phyloP scores from a whole-genome alignment of 2,797 vertebrate genomes.

The Syncerus caffer region DNA sequence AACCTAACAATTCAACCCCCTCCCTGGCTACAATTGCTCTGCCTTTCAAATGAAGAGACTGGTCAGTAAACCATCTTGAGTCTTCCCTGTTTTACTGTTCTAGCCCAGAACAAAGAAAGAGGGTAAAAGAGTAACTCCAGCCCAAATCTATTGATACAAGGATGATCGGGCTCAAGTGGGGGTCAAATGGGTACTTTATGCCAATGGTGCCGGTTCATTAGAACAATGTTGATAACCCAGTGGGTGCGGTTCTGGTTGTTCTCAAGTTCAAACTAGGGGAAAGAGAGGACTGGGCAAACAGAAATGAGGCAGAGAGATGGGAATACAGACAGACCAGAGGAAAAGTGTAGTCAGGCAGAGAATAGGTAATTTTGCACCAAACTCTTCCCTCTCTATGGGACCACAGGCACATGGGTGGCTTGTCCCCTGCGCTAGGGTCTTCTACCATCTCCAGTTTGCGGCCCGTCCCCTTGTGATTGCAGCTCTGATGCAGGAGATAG shows the following conservation, averaged over 20 bases:
- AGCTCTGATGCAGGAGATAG: not conserved
- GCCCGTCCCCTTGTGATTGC: not conserved
- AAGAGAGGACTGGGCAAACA: not conserved
- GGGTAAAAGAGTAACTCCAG: not conserved
- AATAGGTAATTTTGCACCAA: not conserved
- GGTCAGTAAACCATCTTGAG: not conserved
- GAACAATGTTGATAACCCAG: not conserved
- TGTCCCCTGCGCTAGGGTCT: not conserved
- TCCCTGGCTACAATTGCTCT: not conserved
- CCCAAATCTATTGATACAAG: not conserved
- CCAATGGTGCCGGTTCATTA: not conserved
- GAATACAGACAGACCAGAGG: not conserved
- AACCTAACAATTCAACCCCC: not conserved
- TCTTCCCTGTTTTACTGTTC: not conserved
- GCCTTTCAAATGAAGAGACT: not conserved
- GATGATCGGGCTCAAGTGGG: not conserved
- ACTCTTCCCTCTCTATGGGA: not conserved
- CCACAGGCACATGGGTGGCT: not conserved
- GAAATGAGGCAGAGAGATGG: not conserved
- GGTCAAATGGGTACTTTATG: accelerated
- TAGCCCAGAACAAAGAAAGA: not conserved
- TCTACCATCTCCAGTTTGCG: not conserved
- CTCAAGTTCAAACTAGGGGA: not conserved
- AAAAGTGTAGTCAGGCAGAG: not conserved
- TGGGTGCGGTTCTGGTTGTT: accelerated